phyloP scores from a whole-genome alignment of 1,140 invertebrate species.

The Camponotus vicinus region DNA sequence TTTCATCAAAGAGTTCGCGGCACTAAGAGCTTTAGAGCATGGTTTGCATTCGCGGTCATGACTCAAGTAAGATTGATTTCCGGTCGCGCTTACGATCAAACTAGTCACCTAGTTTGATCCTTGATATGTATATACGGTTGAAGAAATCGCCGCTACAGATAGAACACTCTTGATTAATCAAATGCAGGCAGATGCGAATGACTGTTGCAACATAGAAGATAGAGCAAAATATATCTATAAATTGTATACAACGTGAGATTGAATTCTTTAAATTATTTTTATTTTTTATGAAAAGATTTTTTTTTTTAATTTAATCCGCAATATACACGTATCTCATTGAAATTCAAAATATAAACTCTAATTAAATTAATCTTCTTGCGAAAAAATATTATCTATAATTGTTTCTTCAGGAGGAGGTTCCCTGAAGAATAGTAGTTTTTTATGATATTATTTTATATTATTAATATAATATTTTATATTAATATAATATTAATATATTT shows the following conservation, averaged over 20 bases:
- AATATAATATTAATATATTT: not conserved
- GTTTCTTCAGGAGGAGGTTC: not conserved
- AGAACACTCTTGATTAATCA: constrained; percentile 47
- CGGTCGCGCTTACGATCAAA: constrained; percentile 46
- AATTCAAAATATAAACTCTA: not conserved
- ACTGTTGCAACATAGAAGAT: not conserved
- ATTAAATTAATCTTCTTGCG: not conserved
- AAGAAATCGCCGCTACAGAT: not conserved
- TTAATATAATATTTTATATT: too few species aligned
- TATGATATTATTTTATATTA: too few species aligned
- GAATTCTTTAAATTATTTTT: not conserved
- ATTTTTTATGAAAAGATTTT: constrained; percentile 2
- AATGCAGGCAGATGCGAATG: not conserved
- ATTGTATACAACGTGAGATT: not conserved
- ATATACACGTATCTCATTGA: not conserved
- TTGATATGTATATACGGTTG: not conserved
- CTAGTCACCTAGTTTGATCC: constrained; percentile 38
- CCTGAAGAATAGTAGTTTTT: too few species aligned
- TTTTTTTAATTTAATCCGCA: not conserved
- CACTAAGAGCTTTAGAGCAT: constrained; percentile 26
- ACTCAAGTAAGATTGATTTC: constrained; percentile 58
- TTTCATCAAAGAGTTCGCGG: constrained; percentile 57
- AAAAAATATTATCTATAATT: not conserved
- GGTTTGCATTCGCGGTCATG: constrained; percentile 45
- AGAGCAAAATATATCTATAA: not conserved